Base-by-base conservation (phyloP, 2,797 vertebrate genomes). In the Parambassis ranga region DNA sequence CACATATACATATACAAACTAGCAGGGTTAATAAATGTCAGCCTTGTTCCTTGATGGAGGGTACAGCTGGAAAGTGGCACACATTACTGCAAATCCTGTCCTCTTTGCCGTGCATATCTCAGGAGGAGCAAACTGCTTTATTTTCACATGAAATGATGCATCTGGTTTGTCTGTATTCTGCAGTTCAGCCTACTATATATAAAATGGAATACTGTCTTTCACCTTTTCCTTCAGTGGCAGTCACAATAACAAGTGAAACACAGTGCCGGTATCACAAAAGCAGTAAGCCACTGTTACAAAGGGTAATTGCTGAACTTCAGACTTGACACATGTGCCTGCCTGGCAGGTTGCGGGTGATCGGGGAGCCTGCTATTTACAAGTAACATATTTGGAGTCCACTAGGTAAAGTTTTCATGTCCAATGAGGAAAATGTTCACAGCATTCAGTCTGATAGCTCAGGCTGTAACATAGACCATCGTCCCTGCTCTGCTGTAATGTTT, bases 71-170 rank as follows among this genome's bases (percentile, higher is more conserved):
- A 47, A 41, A 51, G 26, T 73, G 20, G 39, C 23, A 6, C 24
- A 38, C 20, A 39, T 35, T 11, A 28, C 7, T 67, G 24, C 44
- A 46, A 64, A 60, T 66, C 20, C n/a, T n/a, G n/a, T n/a, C n/a
- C n/a, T n/a, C 37, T 71, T 46, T 24, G 19, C 10, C 55, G 52
- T 41, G 15, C 13, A 27, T 6, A 23, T 36, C 2, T 30, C 33
- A 22, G 35, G 13, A 49, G 20, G 14, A 55, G 30, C 49, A 27
- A 64, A 46, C 9, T 41, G 37, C 22, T 42, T 51, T 55, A 51
- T 35, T 38, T 62, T 39, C 0, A 2, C 53, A 44, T 44, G 13
- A 44, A 38, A 38, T 47, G 2, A 41, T 24, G 15, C 30, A 16
- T 30, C 35, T 53, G 47, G 10, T 13, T 10, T 14, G 6, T 8